Percentiles rank a stretch among this genome's conserved stretches.
Evolutionary conservation across 2,113 vertebrate species (phyloP).

Genomic region (Stegostoma tigrinum): DNA sequence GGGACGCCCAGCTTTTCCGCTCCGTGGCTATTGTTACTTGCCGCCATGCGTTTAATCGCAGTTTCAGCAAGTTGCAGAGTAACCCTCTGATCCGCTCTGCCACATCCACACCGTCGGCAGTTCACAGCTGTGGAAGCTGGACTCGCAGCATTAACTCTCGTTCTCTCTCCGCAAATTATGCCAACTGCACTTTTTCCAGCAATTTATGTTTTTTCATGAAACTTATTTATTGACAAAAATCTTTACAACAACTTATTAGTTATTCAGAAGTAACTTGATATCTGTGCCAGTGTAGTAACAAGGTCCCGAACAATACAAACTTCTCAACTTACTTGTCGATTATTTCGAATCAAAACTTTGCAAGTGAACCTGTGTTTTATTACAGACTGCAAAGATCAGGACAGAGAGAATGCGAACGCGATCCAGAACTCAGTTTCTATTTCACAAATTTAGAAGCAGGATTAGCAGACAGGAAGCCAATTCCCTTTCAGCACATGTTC

Average conservation of each 20-base stretch:
- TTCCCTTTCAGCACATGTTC: not conserved
- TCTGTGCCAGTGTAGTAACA: not conserved
- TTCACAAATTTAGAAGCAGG: not conserved
- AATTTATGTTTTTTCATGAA: not conserved
- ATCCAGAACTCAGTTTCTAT: not conserved
- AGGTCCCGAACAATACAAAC: not conserved
- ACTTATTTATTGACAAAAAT: not conserved
- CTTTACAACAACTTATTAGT: not conserved
- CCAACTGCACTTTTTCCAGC: not conserved
- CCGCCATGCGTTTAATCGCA: not conserved
- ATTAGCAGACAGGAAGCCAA: not conserved
- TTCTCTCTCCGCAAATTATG: not conserved
- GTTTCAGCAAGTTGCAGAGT: not conserved
- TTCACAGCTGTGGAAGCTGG: not conserved
- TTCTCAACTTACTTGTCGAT: not conserved
- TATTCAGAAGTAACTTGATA: not conserved
- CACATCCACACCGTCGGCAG: not conserved
- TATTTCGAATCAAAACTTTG: not conserved
- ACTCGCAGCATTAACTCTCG: not conserved
- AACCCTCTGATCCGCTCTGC: not conserved
- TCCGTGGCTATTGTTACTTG: no score
- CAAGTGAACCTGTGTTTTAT: not conserved
- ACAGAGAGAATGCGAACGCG: not conserved
- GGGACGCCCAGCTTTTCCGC: not conserved
- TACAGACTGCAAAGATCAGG: not conserved